phyloP scores from a whole-genome alignment of 2,113 vertebrate genomes.

The mouse (Mus musculus) region DNA sequence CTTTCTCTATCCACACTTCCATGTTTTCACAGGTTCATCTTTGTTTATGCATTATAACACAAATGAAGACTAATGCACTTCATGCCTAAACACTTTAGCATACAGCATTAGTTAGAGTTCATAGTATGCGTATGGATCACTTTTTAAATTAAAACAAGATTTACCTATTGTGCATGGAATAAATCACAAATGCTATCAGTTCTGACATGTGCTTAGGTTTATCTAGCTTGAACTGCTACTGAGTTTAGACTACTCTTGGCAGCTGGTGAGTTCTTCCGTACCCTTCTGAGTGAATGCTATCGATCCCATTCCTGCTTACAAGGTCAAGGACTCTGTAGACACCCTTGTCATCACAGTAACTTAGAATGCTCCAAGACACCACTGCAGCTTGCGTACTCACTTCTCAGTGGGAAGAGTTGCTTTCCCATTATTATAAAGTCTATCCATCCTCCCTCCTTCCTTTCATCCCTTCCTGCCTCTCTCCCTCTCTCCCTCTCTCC shows the following conservation, averaged over 20 bases:
- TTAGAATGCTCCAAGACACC: background rate
- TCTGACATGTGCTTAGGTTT: background rate
- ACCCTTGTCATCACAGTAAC: background rate
- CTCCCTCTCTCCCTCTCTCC: background rate
- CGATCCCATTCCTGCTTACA: background rate
- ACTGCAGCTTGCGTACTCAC: too few species aligned
- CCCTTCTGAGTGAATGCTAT: background rate
- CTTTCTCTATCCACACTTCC: background rate
- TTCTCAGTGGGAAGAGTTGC: background rate
- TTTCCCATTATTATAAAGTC: background rate
- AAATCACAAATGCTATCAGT: background rate
- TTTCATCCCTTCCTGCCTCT: background rate
- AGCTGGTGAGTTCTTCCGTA: background rate
- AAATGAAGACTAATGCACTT: background rate
- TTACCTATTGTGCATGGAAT: background rate
- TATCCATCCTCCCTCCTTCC: rapidly evolving
- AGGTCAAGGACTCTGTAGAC: background rate
- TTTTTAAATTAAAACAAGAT: background rate
- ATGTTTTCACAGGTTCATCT: background rate
- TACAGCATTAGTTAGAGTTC: conserved; percentile 18
- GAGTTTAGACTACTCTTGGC: background rate
- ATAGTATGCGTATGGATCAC: background rate
- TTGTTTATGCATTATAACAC: conserved; percentile 25
- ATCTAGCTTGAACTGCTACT: background rate
- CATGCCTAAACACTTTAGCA: background rate